Evolutionary conservation across 2,888 invertebrate species (phyloP).

Genomic region (Cantharis rufa): DNA sequence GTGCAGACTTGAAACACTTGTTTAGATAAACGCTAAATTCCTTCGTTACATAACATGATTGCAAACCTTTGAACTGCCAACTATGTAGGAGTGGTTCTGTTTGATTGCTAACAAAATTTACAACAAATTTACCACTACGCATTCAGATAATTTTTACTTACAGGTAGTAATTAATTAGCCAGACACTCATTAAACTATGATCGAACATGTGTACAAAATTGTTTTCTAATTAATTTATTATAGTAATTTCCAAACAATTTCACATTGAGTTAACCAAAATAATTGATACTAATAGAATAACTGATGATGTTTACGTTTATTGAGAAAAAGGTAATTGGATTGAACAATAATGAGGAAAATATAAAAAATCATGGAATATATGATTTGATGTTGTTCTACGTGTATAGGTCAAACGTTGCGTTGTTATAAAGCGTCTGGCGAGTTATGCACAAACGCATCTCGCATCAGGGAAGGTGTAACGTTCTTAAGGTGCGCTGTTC

Average conservation of each 20-base stretch:
- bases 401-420: neutral
- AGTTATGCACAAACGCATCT: neutral
- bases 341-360: neutral
- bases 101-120: neutral
- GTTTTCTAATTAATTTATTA: neutral
- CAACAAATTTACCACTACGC: neutral
- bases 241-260: neutral
- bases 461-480: conserved; percentile 8
- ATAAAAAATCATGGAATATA: neutral
- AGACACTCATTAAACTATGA: neutral
- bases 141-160: neutral
- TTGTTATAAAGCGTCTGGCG: neutral
- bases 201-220: neutral
- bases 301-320: neutral
- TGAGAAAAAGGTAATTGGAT: neutral
- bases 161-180: neutral
- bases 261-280: neutral
- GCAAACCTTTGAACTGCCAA: conserved; percentile 32
- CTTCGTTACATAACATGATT: conserved; percentile 29
- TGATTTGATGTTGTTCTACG: neutral
- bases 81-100: conserved; percentile 30
- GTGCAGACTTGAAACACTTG: conserved; percentile 25
- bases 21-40: conserved; percentile 25
- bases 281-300: neutral
- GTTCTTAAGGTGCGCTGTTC: conserved; percentile 9